phyloP scores from a whole-genome alignment of 92 coral and sea anemone genomes.

The Umimayanthus kanabou region DNA sequence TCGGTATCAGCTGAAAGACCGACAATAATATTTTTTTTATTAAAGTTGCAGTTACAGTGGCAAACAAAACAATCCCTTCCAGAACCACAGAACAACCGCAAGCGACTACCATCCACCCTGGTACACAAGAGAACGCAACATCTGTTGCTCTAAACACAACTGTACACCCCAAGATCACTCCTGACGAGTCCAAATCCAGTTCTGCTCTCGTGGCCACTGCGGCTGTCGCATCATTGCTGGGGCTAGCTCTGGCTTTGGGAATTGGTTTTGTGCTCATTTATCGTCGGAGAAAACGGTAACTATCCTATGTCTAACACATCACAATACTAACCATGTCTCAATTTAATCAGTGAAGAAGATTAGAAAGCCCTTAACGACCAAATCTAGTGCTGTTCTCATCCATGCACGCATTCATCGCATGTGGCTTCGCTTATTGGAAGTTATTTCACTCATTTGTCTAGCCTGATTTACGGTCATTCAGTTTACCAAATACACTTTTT shows the following conservation, averaged over 20 bases:
- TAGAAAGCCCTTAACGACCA: too few species aligned
- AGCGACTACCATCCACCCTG: not conserved
- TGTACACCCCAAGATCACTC: not conserved
- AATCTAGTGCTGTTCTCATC: too few species aligned
- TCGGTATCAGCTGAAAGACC: too few species aligned
- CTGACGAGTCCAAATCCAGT: not conserved
- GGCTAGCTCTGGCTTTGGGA: not conserved
- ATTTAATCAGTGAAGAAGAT: too few species aligned
- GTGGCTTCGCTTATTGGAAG: too few species aligned
- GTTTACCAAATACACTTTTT: too few species aligned
- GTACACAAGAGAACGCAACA: not conserved
- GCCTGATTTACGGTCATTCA: too few species aligned
- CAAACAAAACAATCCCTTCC: not conserved
- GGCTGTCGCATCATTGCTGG: not conserved
- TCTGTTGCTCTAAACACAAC: not conserved
- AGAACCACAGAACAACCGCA: not conserved
- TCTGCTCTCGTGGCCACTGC: not conserved
- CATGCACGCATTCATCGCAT: too few species aligned
- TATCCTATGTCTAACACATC: not conserved
- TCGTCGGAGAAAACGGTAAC: slow-evolving; percentile 15
- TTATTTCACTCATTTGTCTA: too few species aligned
- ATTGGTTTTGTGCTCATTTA: not conserved
- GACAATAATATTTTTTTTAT: too few species aligned
- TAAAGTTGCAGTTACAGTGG: not conserved
- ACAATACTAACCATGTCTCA: too few species aligned